Evolutionary conservation across 2,888 invertebrate genomes (phyloP).

Genomic region (Mactromeris polynyma): DNA sequence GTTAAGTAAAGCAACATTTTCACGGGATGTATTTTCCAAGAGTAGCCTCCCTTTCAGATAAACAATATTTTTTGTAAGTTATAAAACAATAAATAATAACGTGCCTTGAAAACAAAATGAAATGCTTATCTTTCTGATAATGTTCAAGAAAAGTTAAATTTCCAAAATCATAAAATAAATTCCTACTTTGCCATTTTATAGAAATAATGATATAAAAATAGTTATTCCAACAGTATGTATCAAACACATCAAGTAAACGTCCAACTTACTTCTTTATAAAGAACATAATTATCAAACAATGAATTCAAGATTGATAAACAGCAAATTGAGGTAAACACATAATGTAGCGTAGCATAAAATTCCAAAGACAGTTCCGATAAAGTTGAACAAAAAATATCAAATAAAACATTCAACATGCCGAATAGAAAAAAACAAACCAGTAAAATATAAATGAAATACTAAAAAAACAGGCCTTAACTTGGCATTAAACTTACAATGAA

Average conservation of each 20-base stretch:
- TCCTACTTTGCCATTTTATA: background rate
- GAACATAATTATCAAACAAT: too few relatives aligned
- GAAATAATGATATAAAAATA: background rate
- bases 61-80: background rate
- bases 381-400: background rate
- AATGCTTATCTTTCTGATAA: background rate
- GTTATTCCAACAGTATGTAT: background rate
- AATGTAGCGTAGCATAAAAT: background rate
- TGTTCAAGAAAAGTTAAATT: background rate
- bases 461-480: background rate
- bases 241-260: background rate
- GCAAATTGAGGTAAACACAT: background rate
- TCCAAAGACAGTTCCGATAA: background rate
- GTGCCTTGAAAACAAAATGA: too few relatives aligned
- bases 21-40: background rate
- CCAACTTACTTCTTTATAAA: too few relatives aligned
- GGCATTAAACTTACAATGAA: background rate
- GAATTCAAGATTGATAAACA: background rate
- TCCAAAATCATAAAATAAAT: background rate
- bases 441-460: background rate
- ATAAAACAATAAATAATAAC: too few relatives aligned
- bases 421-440: background rate
- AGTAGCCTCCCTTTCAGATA: background rate
- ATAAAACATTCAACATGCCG: background rate
- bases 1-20: background rate